Conservation (phyloP, 2,888 invertebrate species). For the Venustoraphidia nigricollis region DNA sequence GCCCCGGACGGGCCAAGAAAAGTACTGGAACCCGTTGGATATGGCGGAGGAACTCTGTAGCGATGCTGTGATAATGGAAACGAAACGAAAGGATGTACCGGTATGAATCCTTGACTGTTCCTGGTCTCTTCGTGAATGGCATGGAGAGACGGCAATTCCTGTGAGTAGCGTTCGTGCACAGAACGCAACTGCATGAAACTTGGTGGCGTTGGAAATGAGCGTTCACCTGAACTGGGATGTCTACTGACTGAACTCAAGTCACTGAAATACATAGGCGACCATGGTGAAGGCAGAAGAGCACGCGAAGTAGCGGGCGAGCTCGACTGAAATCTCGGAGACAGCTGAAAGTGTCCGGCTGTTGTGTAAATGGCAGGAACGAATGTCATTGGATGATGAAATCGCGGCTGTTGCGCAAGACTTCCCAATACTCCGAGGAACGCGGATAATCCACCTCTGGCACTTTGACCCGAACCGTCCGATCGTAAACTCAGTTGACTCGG, state of each 20-base stretch:
- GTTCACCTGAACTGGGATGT: conserved; percentile 62
- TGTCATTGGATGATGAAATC: conserved; percentile 12
- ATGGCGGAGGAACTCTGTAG: conserved; percentile 22
- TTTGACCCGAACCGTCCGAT: conserved; percentile 45
- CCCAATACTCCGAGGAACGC: conserved; percentile 17
- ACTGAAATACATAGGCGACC: conserved; percentile 64
- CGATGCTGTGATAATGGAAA: conserved; percentile 37
- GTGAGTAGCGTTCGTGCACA: conserved; percentile 51
- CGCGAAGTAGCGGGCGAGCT: conserved; percentile 51
- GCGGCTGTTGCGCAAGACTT: conserved; percentile 9
- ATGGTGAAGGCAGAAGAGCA: conserved; percentile 42
- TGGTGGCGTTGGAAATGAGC: conserved; percentile 63
- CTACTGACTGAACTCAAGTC: conserved; percentile 71
- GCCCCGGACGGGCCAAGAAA: conserved; percentile 23
- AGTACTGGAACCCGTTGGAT: conserved; percentile 18
- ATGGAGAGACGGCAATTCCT: conserved; percentile 53
- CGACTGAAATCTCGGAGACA: conserved; percentile 40
- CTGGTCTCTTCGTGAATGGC: conserved; percentile 58
- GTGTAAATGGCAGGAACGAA: conserved; percentile 14
- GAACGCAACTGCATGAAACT: conserved; percentile 47
- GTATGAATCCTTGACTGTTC: conserved; percentile 37
- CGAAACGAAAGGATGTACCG: conserved; percentile 46
- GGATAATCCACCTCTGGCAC: conserved; percentile 25
- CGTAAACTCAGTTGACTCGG: conserved; percentile 52
- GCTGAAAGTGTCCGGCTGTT: conserved; percentile 19